Evolutionary conservation across 2,797 vertebrate genomes (phyloP).

Genomic region (Gila robusta): DNA sequence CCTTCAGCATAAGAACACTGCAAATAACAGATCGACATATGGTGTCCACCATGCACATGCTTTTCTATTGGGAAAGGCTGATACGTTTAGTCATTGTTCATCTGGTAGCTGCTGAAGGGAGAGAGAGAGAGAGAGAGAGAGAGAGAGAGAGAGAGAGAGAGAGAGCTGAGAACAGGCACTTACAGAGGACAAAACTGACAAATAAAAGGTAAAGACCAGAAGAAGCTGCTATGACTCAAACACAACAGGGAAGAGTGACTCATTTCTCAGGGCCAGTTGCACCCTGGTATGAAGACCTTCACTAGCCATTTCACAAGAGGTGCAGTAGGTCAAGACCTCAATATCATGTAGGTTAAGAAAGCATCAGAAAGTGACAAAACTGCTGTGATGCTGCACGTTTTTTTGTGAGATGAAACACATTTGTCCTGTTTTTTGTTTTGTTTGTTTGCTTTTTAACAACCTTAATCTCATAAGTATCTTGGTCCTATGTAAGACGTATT

Average conservation of each 20-base stretch:
- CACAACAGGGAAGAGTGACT: constrained; percentile 45
- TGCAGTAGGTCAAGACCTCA: constrained; percentile 21
- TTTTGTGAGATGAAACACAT: not conserved
- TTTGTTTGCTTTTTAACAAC: not conserved
- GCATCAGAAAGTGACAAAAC: not conserved
- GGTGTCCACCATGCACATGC: constrained; percentile 52
- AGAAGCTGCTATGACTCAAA: constrained; percentile 48
- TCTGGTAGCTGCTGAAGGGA: constrained; percentile 38
- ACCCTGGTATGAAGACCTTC: constrained; percentile 39
- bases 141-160: not conserved
- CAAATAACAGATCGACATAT: constrained; percentile 62
- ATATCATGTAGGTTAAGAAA: constrained; percentile 17
- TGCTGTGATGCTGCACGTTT: not conserved
- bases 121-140: too few relatives aligned
- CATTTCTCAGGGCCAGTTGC: constrained; percentile 41
- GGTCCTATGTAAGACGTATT: not conserved
- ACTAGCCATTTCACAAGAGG: constrained; percentile 18
- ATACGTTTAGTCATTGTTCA: constrained; percentile 62
- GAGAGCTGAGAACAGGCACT: constrained; percentile 36
- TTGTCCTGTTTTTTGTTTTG: not conserved
- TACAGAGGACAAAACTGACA: constrained; percentile 42
- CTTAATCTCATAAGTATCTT: not conserved
- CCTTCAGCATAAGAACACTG: constrained; percentile 44
- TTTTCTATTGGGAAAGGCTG: constrained; percentile 50
- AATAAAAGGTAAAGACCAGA: constrained; percentile 41